Conservation (phyloP, 2,113 vertebrate species). For the Uria lomvia region DNA sequence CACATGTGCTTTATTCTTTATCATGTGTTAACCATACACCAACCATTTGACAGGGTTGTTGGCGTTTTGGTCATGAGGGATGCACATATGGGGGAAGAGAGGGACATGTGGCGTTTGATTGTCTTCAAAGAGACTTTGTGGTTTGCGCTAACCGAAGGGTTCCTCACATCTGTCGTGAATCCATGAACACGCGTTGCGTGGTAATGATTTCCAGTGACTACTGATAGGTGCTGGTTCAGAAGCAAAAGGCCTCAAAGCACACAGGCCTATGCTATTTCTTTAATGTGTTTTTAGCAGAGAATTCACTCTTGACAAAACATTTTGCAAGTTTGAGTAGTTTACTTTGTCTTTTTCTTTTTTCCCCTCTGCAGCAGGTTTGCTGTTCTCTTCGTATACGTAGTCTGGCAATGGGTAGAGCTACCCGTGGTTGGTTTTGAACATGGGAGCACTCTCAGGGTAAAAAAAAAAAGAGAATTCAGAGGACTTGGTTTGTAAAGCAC, state of each 20-base stretch:
- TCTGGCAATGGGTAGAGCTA: not conserved
- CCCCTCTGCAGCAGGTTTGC: not conserved
- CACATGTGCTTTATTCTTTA: not conserved
- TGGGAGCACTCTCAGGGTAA: not conserved
- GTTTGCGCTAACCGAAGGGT: not conserved
- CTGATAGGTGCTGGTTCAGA: not conserved
- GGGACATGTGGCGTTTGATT: not conserved
- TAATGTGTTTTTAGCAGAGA: not conserved
- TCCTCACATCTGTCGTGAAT: not conserved
- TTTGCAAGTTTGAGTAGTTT: not conserved
- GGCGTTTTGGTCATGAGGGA: not conserved
- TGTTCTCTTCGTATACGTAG: rapidly evolving
- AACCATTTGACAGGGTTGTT: not conserved
- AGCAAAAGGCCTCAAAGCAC: not conserved
- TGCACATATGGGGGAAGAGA: not conserved
- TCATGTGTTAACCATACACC: not conserved
- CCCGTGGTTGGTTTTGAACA: not conserved
- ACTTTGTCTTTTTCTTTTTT: not conserved
- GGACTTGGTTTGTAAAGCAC: not conserved
- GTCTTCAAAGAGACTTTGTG: not conserved
- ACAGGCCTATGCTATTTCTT: not conserved
- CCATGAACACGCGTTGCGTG: not conserved
- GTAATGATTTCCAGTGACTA: not conserved
- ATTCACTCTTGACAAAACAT: not conserved
- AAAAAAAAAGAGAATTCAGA: not conserved